Base-by-base conservation (phyloP, 2,888 invertebrate species). In the Habrosyne pyritoides region DNA sequence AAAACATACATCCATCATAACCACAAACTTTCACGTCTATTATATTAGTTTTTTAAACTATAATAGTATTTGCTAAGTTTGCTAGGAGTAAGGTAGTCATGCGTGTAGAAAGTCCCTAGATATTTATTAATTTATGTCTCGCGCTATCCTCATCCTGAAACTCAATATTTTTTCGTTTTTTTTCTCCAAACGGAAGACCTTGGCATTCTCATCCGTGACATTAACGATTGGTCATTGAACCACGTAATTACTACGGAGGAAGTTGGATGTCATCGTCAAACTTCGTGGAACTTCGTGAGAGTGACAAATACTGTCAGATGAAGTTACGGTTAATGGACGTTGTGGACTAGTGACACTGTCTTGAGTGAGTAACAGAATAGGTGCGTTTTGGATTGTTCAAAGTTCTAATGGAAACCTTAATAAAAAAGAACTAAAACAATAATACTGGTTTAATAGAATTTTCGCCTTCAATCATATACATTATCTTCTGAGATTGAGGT, bases 221-320 rank as follows among this genome's bases (percentile, higher is more conserved):
- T 18, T n/a, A 28, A 26, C 55, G 60, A 71, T 64, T 65, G 66
- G 64, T 64, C 66, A 64, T 64, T 69, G 74, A 67, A 63, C 69
- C 69, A 71, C 50, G 65, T 72, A 73, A 72, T 72, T 69, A 59
- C 69, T 73, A 62, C 50, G 59, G 51, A 24, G 50, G 28, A 22
- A 50, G 50, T 50, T 21, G 50, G 18, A 50, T 24, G 24, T 28
- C 42, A 21, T 50, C 30, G 28, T 18, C n/a, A 21, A 50, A 50
- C 50, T 50, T 28, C 30, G 50, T 6, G 28, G 8, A 30, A 30
- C 50, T 50, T 42, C 7, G 14, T 18, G 42, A 36, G 36, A 42
- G 42, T 42, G 42, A 42, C 42, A 42, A 42, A 42, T 42, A 42
- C 42, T 42, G 42, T 42, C 42, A 42, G 14, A 8, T 18, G 42